Conservation (phyloP, 2,113 vertebrate species). For the Microcebus murinus region DNA sequence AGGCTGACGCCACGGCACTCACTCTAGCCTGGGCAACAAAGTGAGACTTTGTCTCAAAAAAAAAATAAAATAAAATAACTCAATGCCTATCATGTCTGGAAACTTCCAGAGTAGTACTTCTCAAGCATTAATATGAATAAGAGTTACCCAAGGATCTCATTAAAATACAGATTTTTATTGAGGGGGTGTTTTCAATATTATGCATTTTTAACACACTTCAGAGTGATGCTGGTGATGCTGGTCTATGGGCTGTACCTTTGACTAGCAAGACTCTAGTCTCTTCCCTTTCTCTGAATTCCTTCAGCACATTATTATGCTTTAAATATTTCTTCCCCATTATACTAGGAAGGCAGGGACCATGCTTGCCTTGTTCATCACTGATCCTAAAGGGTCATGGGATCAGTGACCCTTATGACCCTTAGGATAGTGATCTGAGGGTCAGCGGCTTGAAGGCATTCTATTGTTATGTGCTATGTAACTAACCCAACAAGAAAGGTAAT, state of each 20-base stretch:
- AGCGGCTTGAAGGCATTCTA: not conserved
- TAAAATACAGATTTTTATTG: not conserved
- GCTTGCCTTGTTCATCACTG: not conserved
- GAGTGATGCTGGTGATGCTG: not conserved
- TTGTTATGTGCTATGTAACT: not conserved
- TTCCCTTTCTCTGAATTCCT: not conserved
- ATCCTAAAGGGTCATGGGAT: too few relatives aligned
- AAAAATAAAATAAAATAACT: too few relatives aligned
- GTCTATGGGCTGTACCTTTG: not conserved
- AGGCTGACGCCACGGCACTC: too few relatives aligned
- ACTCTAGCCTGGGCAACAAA: too few relatives aligned
- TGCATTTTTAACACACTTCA: not conserved
- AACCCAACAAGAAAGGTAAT: not conserved
- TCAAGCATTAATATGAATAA: not conserved
- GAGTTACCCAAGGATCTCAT: not conserved
- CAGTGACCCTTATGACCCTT: too few relatives aligned
- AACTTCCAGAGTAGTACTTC: not conserved
- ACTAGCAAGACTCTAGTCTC: not conserved
- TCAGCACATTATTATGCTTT: not conserved
- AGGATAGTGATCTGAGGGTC: too few relatives aligned
- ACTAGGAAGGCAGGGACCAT: not conserved
- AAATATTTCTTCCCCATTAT: not conserved
- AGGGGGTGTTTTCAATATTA: not conserved
- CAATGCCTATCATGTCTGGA: not conserved
- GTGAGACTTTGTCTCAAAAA: too few relatives aligned